These are phyloP conservation scores for rat (Rattus norvegicus) DNA, from an alignment of 2,113 vertebrate genomes.

Conservation along the genomic window DNA sequence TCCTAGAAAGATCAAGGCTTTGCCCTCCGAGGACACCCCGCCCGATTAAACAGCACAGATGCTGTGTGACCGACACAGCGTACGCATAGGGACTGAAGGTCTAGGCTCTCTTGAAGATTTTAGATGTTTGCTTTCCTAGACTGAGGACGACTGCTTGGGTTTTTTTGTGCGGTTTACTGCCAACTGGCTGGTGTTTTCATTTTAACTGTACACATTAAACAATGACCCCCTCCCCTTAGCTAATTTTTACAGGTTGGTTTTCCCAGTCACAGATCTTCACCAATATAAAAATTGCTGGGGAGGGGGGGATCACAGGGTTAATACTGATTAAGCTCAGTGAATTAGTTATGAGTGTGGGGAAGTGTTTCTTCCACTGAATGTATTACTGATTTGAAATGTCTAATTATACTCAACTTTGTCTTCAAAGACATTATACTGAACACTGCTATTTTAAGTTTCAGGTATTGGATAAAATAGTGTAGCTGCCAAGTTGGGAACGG, in stretches of 20 bases:
- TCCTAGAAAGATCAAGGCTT: neutral
- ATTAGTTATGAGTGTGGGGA: neutral
- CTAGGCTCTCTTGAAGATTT: neutral
- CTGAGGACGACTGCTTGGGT: neutral
- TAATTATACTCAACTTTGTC: neutral
- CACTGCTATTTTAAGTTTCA: neutral
- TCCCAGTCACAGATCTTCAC: neutral
- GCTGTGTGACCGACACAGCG: accelerated
- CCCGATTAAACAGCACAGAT: neutral
- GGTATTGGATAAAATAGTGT: neutral
- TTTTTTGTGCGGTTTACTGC: neutral
- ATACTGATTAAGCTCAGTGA: neutral
- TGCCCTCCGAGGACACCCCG: neutral
- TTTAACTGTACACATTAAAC: neutral
- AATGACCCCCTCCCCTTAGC: neutral
- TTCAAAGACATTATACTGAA: constrained; percentile 19
- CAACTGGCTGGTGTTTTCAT: neutral
- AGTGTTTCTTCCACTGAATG: neutral
- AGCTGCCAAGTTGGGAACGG: neutral
- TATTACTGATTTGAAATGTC: neutral
- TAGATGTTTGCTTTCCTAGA: neutral
- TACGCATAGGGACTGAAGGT: neutral
- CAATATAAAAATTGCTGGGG: neutral
- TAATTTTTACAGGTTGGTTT: neutral
- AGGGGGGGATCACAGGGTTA: neutral